Evolutionary conservation across 2,113 vertebrate genomes (phyloP).

Genomic region (Alexandromys fortis): DNA sequence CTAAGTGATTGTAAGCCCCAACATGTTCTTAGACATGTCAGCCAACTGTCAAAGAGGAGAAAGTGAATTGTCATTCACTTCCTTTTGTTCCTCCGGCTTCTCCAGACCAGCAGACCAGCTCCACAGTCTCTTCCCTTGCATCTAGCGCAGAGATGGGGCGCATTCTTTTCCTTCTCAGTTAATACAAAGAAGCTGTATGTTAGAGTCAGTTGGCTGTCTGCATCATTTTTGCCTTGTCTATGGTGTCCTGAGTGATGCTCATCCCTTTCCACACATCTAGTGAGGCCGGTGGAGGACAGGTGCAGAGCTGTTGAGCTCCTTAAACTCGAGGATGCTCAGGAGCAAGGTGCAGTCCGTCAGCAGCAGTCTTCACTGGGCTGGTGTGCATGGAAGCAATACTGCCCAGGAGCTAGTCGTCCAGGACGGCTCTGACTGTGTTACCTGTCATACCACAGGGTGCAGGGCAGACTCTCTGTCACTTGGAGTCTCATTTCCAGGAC

Average conservation of each 20-base stretch:
- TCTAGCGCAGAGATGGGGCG: neutral
- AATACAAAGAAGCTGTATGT: neutral
- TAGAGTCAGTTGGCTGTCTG: neutral
- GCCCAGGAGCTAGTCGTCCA: neutral
- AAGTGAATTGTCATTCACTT: accelerated
- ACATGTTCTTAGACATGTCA: neutral
- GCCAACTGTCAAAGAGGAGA: neutral
- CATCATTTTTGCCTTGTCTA: neutral
- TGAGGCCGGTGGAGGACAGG: neutral
- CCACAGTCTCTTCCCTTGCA: neutral
- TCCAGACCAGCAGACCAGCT: neutral
- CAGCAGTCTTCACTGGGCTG: accelerated
- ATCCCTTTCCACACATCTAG: neutral
- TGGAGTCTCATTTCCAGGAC: neutral
- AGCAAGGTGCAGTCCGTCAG: neutral
- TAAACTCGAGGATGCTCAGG: neutral
- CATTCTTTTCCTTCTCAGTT: neutral
- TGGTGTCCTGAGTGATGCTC: neutral
- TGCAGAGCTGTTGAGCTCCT: neutral
- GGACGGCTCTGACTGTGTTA: neutral
- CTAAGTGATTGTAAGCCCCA: neutral
- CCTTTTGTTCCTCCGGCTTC: neutral
- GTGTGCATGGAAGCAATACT: neutral
- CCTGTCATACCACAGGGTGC: neutral
- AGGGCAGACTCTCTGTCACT: accelerated